Conservation (phyloP, 2,888 invertebrate species). For the Oscheius sp. region DNA sequence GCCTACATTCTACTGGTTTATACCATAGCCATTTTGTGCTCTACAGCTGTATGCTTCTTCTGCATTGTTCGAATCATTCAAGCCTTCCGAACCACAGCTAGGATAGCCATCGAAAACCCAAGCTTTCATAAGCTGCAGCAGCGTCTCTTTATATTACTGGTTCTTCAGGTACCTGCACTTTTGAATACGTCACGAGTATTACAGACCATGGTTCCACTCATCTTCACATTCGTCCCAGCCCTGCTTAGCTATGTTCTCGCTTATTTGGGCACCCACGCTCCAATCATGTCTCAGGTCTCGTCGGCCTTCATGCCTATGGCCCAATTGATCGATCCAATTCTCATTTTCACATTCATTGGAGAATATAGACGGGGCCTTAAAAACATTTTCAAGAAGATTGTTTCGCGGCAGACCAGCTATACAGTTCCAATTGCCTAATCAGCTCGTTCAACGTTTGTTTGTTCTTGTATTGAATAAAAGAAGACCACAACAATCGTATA, state of each 20-base stretch:
- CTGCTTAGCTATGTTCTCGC: conserved; percentile 13
- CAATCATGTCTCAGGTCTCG: conserved; percentile 12
- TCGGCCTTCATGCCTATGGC: not conserved
- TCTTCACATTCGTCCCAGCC: conserved; percentile 13
- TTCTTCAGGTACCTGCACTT: not conserved
- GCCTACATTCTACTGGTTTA: too few relatives aligned
- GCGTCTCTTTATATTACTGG: not conserved
- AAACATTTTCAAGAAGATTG: too few relatives aligned
- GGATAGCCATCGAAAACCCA: not conserved
- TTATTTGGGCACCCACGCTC: conserved; percentile 14
- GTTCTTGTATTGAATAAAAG: too few relatives aligned
- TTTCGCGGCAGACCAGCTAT: too few relatives aligned
- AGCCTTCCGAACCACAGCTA: conserved; percentile 1
- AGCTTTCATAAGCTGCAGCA: not conserved
- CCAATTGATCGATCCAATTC: too few relatives aligned
- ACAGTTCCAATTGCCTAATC: too few relatives aligned
- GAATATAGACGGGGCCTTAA: too few relatives aligned
- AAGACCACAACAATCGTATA: too few relatives aligned
- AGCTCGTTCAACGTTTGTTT: too few relatives aligned
- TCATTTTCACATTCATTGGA: too few relatives aligned
- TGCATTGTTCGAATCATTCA: not conserved
- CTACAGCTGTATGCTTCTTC: too few relatives aligned
- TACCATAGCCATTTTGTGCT: too few relatives aligned
- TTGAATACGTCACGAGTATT: not conserved
- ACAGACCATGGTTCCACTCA: conserved; percentile 4